Conservation (phyloP, 1,140 invertebrate genomes). For the Drosophila asahinai region DNA sequence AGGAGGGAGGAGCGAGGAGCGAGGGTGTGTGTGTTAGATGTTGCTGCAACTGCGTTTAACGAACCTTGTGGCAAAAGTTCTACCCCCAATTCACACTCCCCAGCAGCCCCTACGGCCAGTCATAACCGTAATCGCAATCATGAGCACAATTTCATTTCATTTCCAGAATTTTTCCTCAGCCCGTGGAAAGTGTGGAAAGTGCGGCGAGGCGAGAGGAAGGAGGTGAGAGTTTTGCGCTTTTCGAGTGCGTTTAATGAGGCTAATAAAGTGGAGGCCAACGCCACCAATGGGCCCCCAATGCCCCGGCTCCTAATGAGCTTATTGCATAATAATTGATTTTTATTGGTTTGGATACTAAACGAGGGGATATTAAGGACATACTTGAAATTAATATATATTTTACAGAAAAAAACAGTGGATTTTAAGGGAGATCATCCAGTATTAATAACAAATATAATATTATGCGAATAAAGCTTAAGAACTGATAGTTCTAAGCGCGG, state of each 20-base stretch:
- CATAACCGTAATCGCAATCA: conserved; percentile 79
- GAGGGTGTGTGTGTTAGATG: background rate
- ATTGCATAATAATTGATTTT: conserved; percentile 78
- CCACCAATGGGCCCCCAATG: background rate
- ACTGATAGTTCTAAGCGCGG: too few species aligned
- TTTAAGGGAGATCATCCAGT: background rate
- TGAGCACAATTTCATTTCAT: conserved; percentile 77
- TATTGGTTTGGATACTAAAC: conserved; percentile 22
- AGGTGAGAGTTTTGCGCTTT: conserved; percentile 50
- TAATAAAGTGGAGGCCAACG: conserved; percentile 60
- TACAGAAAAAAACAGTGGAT: background rate
- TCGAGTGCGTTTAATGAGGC: conserved; percentile 75
- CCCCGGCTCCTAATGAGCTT: conserved; percentile 45
- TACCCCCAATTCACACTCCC: background rate
- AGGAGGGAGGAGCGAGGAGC: background rate
- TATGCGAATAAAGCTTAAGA: too few species aligned
- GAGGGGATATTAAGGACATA: too few species aligned
- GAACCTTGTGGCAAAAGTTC: conserved; percentile 52
- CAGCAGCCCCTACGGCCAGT: conserved; percentile 43
- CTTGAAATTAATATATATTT: background rate
- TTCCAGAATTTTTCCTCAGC: conserved; percentile 60
- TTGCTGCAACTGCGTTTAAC: conserved; percentile 51
- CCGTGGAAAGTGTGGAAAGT: conserved; percentile 12
- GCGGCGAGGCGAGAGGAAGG: background rate
- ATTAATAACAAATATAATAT: too few species aligned